These are phyloP conservation scores for Ylistrum balloti DNA, from an alignment of 1,140 invertebrate species.

Conservation along the genomic window DNA sequence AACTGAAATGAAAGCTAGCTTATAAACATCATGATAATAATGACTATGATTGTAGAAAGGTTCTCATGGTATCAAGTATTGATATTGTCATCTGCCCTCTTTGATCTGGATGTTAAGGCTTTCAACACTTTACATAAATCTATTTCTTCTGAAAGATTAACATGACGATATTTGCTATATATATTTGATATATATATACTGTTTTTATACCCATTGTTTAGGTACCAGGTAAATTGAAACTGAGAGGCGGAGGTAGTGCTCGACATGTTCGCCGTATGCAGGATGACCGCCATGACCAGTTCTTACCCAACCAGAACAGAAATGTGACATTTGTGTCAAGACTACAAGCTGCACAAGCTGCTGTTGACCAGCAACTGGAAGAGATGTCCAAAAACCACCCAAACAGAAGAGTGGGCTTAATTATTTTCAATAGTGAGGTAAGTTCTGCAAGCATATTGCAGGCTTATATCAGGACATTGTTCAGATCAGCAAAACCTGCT, in stretches of 20 bases:
- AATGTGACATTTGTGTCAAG: slow-evolving; percentile 78
- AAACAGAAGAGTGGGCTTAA: slow-evolving; percentile 76
- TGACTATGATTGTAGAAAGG: too few species aligned
- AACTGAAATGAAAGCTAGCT: too few species aligned
- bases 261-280: slow-evolving; percentile 67
- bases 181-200: too few species aligned
- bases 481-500: too few species aligned
- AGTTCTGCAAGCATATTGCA: background rate
- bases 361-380: slow-evolving; percentile 80
- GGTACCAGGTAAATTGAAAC: slow-evolving; percentile 76
- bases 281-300: slow-evolving; percentile 69
- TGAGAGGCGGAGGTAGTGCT: slow-evolving; percentile 69
- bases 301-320: slow-evolving; percentile 70
- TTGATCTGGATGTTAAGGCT: too few species aligned
- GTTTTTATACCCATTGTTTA: slow-evolving; percentile 49
- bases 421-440: slow-evolving; percentile 80
- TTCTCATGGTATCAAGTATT: too few species aligned
- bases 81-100: too few species aligned
- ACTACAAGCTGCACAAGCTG: slow-evolving; percentile 80
- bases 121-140: too few species aligned
- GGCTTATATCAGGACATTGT: background rate
- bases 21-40: too few species aligned
- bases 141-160: too few species aligned
- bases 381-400: slow-evolving; percentile 76
- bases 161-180: too few species aligned